Percentiles rank a stretch among this genome's conserved stretches.
phyloP scores from a whole-genome alignment of 1,140 invertebrate genomes.

The Hyles euphorbiae region DNA sequence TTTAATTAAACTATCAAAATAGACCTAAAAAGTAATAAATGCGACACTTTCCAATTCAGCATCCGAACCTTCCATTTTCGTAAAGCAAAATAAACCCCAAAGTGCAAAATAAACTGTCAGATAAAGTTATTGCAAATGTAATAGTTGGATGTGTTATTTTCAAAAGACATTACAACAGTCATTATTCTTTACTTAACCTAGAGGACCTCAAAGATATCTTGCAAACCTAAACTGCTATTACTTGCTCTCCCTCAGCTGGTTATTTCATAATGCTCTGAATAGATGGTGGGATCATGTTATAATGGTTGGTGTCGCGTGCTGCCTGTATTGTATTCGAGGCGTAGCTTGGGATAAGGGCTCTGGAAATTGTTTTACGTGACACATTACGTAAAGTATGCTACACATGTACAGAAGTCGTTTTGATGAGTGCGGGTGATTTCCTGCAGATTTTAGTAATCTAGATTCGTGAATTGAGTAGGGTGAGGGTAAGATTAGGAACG shows the following conservation, averaged over 20 bases:
- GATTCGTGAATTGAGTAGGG: no score
- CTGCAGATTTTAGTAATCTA: background rate
- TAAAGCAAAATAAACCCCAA: no score
- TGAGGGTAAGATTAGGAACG: no score
- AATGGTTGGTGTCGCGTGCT: background rate
- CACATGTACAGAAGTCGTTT: slow-evolving; percentile 24
- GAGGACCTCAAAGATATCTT: slow-evolving; percentile 4
- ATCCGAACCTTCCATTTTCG: no score
- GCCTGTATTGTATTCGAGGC: slow-evolving; percentile 8
- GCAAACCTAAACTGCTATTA: background rate
- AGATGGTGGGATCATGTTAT: background rate
- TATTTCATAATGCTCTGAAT: background rate
- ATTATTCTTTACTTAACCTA: slow-evolving; percentile 6
- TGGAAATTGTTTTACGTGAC: slow-evolving; percentile 70
- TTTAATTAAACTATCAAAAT: background rate
- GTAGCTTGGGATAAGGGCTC: slow-evolving; percentile 52
- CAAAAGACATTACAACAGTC: background rate
- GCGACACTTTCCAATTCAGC: no score
- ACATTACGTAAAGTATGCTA: slow-evolving; percentile 54
- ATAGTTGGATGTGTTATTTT: no score
- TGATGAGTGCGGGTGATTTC: slow-evolving; percentile 23
- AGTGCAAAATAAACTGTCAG: no score
- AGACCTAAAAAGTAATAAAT: background rate
- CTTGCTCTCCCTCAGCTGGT: background rate
- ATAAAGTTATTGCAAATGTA: no score